Evolutionary conservation across 2,797 vertebrate genomes (phyloP), one percentile per base, ranked within the genome.

Genomic region (Pipistrellus pygmaeus): DNA sequence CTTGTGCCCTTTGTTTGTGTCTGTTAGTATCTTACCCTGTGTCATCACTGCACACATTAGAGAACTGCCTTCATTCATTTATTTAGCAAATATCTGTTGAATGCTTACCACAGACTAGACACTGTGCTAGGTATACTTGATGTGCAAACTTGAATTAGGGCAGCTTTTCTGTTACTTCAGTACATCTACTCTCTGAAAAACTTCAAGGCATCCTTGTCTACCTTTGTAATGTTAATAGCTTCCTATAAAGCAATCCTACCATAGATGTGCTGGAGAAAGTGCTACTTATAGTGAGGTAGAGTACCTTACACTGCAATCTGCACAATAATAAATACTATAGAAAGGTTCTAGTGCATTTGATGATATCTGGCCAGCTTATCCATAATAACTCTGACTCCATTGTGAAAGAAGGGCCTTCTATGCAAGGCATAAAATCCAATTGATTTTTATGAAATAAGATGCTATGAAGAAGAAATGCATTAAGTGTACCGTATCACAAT

Each of bases 371-470:
- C 90, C 75, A 90, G 85, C 90, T 95, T 95, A 94, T 83, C 62
- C 93, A 95, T 92, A 96, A 94, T 96, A 93, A 94, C 92, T 96
- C 71, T 81, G 94, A 95, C 90, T 97, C 95, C 93, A 92, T 8
- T 96, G 94, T 94, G 68, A 88, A 96, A 97, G 82, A 94, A 92
- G 68, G 35, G 71, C 73, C 82, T 95, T 96, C 73, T 97, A 55
- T 87, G 88, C 88, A 96, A 93, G 95, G 85, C 89, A 94, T 93
- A 96, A 97, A 96, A 96, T 93, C 82, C 89, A 95, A 95, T 92
- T 97, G 96, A 97, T 97, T 97, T 96, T 96, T 97, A 96, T 96
- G 96, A 97, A 97, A 96, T 97, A 96, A 97, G 97, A 97, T 85
- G 93, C 93, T 96, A 91, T 89, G 91, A 95, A 90, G 96, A 97